phyloP scores from a whole-genome alignment of 2,113 vertebrate genomes.

The Tetraodon nigroviridis region DNA sequence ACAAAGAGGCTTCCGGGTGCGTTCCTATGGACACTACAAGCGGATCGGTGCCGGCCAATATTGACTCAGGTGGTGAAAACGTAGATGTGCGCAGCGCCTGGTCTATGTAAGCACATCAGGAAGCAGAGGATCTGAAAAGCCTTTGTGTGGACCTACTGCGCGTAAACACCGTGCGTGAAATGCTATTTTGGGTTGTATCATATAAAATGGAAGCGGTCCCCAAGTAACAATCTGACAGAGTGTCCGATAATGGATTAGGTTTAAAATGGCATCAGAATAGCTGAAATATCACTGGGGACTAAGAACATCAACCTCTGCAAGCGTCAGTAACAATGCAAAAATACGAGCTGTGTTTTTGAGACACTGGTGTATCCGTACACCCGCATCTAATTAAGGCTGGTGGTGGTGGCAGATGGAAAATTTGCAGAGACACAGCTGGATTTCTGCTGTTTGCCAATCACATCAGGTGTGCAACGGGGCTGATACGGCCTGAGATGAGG shows the following conservation, averaged over 20 bases:
- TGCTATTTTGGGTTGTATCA: background rate
- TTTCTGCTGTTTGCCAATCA: conserved; percentile 20
- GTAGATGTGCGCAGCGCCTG: conserved; percentile 12
- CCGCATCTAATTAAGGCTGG: conserved; percentile 18
- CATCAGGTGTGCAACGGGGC: conserved; percentile 32
- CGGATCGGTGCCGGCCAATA: conserved; percentile 12
- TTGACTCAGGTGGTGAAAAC: conserved; percentile 10
- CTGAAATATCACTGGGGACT: too few relatives aligned
- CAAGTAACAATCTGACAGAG: too few relatives aligned
- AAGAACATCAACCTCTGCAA: too few relatives aligned
- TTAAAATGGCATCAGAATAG: too few relatives aligned
- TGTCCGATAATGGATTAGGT: too few relatives aligned
- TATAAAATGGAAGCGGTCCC: too few relatives aligned
- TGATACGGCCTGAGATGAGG: conserved; percentile 53
- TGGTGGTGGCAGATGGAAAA: conserved; percentile 17
- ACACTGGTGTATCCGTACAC: conserved; percentile 2
- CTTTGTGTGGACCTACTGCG: conserved; percentile 2
- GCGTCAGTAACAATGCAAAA: too few relatives aligned
- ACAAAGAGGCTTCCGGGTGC: conserved; percentile 14
- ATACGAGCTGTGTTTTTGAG: too few relatives aligned
- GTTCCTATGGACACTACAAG: conserved; percentile 30
- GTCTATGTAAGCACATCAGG: conserved; percentile 10
- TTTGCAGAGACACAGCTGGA: conserved; percentile 12
- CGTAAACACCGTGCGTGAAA: conserved; percentile 14
- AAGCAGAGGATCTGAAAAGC: conserved; percentile 15